Evolutionary conservation across 2,113 vertebrate species (phyloP).

Genomic region (Erpornis zantholeuca): DNA sequence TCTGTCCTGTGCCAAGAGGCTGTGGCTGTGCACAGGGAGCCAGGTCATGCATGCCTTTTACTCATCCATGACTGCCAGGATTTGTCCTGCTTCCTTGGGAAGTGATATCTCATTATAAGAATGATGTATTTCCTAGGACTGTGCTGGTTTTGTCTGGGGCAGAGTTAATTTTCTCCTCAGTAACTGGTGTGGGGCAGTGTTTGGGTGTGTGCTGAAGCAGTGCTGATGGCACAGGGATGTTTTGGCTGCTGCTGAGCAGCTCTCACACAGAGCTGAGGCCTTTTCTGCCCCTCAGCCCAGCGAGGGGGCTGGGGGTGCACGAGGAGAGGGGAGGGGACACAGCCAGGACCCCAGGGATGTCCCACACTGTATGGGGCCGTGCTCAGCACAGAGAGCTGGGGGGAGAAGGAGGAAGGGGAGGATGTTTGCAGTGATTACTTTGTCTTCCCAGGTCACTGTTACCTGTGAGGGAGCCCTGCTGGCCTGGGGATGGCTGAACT

Average conservation of each 20-base stretch:
- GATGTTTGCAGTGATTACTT: background rate
- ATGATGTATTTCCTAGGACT: accelerated
- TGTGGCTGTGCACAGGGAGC: accelerated
- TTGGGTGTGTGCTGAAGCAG: background rate
- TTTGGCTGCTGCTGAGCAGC: background rate
- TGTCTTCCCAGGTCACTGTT: background rate
- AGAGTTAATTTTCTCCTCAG: background rate
- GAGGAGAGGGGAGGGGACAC: background rate
- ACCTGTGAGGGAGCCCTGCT: background rate
- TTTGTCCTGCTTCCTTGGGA: background rate
- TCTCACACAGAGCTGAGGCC: background rate
- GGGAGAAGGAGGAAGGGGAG: background rate
- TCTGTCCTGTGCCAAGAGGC: background rate
- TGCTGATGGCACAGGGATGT: background rate
- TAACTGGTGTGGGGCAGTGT: background rate
- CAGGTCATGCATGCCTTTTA: background rate
- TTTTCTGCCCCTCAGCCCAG: background rate
- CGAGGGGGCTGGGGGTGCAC: background rate
- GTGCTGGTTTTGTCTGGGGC: background rate
- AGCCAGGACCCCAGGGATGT: background rate
- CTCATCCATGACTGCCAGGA: background rate
- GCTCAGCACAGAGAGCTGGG: background rate
- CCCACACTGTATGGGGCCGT: background rate
- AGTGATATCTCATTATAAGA: accelerated
- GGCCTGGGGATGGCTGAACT: background rate